Percentiles rank a stretch among this genome's conserved stretches.
These are phyloP conservation scores for Harpalus rufipes DNA, from an alignment of 2,888 invertebrate species.

Conservation along the genomic window DNA sequence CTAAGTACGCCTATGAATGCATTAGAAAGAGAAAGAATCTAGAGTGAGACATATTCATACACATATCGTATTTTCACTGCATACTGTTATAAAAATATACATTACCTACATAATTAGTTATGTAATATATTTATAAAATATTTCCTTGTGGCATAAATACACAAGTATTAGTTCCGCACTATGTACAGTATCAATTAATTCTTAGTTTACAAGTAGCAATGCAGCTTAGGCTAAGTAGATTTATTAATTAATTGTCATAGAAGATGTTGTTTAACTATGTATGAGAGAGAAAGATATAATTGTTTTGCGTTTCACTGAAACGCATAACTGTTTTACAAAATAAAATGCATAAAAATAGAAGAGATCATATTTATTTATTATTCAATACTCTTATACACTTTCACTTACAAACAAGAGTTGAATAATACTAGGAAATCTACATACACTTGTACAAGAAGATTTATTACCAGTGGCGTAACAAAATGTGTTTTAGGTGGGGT, in stretches of 20 bases:
- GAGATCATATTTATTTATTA: conserved; percentile 44
- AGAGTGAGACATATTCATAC: conserved; percentile 37
- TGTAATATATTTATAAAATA: conserved; percentile 52
- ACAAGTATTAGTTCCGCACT: conserved; percentile 51
- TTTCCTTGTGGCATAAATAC: conserved; percentile 45
- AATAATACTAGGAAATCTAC: conserved; percentile 14
- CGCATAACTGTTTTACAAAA: conserved; percentile 49
- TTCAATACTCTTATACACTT: conserved; percentile 30
- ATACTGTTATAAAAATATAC: conserved; percentile 16
- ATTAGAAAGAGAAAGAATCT: conserved; percentile 13
- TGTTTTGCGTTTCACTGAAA: conserved; percentile 12
- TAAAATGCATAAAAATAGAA: conserved; percentile 41
- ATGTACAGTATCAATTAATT: conserved; percentile 55
- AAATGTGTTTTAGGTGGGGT: conserved; percentile 28
- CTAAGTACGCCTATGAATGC: not conserved
- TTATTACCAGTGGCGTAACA: conserved; percentile 23
- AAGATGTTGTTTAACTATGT: conserved; percentile 24
- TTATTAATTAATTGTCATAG: conserved; percentile 12
- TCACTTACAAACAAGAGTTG: conserved; percentile 13
- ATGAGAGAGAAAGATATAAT: conserved; percentile 55
- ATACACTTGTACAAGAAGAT: conserved; percentile 16
- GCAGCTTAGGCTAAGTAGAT: conserved; percentile 47
- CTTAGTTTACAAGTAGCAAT: conserved; percentile 38
- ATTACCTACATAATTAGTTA: conserved; percentile 48
- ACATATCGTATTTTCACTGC: conserved; percentile 33